These are phyloP conservation scores for Erebia epiphron DNA, from an alignment of 2,888 invertebrate species.

Conservation along the genomic window DNA sequence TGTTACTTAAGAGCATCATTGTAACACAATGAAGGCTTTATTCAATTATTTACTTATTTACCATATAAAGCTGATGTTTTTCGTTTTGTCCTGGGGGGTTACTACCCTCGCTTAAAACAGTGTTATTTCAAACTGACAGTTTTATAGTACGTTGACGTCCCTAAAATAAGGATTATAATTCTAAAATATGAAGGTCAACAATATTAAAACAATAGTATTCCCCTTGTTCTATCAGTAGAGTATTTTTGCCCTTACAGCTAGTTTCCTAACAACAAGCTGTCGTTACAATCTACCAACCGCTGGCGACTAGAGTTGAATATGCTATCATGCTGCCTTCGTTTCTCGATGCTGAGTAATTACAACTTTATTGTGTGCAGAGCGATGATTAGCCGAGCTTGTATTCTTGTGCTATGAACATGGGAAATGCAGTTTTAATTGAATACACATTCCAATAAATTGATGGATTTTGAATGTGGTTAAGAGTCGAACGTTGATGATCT, in stretches of 20 bases:
- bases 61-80: no score
- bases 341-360: slow-evolving; percentile 47
- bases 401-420: neutral
- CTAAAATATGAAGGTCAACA: no score
- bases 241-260: neutral
- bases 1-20: no score
- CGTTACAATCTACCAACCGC: slow-evolving; percentile 39
- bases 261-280: slow-evolving; percentile 30
- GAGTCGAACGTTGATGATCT: neutral
- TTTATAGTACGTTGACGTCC: no score
- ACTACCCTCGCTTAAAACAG: no score
- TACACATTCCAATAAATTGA: neutral
- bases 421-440: slow-evolving; percentile 7
- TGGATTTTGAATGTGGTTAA: neutral
- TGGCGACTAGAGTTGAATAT: slow-evolving; percentile 35
- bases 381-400: slow-evolving; percentile 39
- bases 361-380: slow-evolving; percentile 52
- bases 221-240: no score
- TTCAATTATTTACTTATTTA: no score
- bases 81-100: no score
- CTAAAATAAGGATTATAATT: no score
- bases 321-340: slow-evolving; percentile 41
- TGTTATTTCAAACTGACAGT: no score
- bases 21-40: no score
- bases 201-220: no score